Percentiles rank a stretch among this genome's conserved stretches.
These are phyloP conservation scores for Ranitomeya variabilis DNA, from an alignment of 2,113 vertebrate genomes.

Conservation along the genomic window DNA sequence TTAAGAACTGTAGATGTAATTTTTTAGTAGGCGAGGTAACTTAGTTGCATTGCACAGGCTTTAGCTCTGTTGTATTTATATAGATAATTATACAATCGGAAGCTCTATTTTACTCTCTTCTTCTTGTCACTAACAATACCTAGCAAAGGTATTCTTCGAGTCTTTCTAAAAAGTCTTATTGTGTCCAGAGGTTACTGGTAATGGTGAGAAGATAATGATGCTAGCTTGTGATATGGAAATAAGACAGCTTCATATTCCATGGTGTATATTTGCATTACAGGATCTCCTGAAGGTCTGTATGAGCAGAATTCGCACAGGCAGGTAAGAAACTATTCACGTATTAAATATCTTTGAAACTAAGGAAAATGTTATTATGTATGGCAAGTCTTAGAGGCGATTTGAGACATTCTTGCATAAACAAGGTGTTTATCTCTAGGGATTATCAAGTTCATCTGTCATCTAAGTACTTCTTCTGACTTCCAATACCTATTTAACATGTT, in stretches of 20 bases:
- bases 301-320: conserved; percentile 8
- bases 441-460: conserved; percentile 41
- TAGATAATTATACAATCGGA: neutral
- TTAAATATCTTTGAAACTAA: conserved; percentile 42
- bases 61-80: neutral
- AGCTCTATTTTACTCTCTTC: neutral
- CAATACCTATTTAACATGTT: conserved; percentile 42
- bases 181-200: conserved; percentile 9
- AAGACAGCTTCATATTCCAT: conserved; percentile 8
- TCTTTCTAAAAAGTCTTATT: neutral
- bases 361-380: conserved; percentile 29
- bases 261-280: conserved; percentile 33
- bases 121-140: neutral
- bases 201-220: conserved; percentile 3
- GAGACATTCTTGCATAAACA: conserved; percentile 44
- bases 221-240: conserved; percentile 33
- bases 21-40: neutral
- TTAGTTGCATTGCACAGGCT: no score
- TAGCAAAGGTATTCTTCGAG: neutral
- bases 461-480: conserved; percentile 43
- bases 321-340: conserved; percentile 21
- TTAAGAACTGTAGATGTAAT: neutral
- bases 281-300: conserved; percentile 42
- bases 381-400: conserved; percentile 9
- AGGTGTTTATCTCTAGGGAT: conserved; percentile 31